Percentiles rank a stretch among this genome's conserved stretches.
Conservation (phyloP, 2,888 invertebrate genomes). For the Dynastes maya region DNA sequence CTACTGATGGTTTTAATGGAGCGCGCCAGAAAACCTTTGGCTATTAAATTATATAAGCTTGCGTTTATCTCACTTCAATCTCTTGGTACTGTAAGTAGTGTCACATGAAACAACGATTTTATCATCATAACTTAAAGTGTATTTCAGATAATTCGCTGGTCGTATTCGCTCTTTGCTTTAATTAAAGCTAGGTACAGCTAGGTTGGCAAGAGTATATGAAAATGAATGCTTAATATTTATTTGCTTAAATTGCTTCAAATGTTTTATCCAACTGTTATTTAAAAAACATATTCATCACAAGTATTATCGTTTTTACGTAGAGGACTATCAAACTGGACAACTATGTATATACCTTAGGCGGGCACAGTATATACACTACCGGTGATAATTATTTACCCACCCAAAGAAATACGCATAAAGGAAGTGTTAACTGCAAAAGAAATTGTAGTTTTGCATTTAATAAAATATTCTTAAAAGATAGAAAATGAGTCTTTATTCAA, state of each 20-base stretch:
- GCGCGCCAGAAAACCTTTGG: conserved; percentile 6
- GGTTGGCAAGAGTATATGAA: not conserved
- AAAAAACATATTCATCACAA: not conserved
- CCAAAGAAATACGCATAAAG: too few relatives aligned
- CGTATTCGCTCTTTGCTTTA: conserved; percentile 32
- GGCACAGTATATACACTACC: too few relatives aligned
- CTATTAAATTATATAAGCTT: conserved; percentile 1
- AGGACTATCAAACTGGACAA: not conserved
- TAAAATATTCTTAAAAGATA: too few relatives aligned
- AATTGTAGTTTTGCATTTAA: too few relatives aligned
- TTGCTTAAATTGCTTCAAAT: not conserved
- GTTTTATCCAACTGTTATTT: not conserved
- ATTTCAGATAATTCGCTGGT: conserved; percentile 37
- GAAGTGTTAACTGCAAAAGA: too few relatives aligned
- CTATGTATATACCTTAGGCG: not conserved
- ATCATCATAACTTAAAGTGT: not conserved
- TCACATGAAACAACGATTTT: not conserved
- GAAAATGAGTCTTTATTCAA: too few relatives aligned
- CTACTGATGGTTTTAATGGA: conserved; percentile 17
- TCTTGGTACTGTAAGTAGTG: conserved; percentile 4
- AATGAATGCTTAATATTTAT: not conserved
- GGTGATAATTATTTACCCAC: too few relatives aligned
- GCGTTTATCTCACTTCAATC: conserved; percentile 15
- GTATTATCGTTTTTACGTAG: not conserved
- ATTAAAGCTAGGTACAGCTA: conserved; percentile 17